Evolutionary conservation across 2,113 vertebrate species (phyloP).

Genomic region (Psilopsiagon aurifrons): DNA sequence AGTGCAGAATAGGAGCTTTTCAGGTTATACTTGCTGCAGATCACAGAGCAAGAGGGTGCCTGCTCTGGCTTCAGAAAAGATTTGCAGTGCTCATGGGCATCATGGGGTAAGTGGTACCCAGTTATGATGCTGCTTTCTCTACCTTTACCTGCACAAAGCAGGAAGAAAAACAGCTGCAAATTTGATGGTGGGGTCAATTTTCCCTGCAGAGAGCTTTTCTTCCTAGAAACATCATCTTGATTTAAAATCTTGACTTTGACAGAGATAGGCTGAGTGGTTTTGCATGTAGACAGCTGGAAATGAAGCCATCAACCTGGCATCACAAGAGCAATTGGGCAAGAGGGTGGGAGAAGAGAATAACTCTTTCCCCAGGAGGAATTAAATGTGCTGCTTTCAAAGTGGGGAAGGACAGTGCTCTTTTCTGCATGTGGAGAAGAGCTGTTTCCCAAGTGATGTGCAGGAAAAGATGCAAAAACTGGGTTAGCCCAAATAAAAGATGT

Average conservation of each 20-base stretch:
- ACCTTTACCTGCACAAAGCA: not conserved
- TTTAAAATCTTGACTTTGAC: not conserved
- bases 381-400: not conserved
- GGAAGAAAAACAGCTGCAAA: not conserved
- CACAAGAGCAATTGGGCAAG: not conserved
- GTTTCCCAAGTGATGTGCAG: not conserved
- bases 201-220: not conserved
- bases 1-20: not conserved
- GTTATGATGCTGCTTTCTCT: not conserved
- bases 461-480: not conserved
- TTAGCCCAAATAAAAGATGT: slow-evolving; percentile 1
- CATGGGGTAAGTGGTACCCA: not conserved
- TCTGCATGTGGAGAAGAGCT: not conserved
- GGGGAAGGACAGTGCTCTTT: not conserved
- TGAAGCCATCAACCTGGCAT: not conserved
- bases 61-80: not conserved
- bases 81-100: not conserved
- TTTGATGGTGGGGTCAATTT: not conserved
- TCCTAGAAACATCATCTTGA: not conserved
- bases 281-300: not conserved
- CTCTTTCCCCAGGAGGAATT: not conserved
- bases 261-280: not conserved
- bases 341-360: not conserved
- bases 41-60: not conserved
- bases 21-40: not conserved